Conservation (phyloP, 2,888 invertebrate species). For the Agrilus biguttatus region DNA sequence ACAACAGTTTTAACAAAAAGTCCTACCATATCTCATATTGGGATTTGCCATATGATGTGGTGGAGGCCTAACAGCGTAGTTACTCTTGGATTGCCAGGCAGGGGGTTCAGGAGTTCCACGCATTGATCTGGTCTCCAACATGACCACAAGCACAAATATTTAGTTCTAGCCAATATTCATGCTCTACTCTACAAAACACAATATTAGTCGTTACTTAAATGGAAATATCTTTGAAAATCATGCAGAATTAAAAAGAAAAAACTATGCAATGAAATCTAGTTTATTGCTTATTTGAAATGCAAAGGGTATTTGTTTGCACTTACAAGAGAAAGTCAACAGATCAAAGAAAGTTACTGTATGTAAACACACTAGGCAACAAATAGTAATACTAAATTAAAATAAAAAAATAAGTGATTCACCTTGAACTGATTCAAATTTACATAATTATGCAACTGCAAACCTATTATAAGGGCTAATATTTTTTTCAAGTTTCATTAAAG, state of each 20-base stretch:
- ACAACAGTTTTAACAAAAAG: not conserved
- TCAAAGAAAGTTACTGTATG: no score
- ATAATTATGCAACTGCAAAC: conserved; percentile 7
- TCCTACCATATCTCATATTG: conserved; percentile 27
- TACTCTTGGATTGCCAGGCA: conserved; percentile 47
- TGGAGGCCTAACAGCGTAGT: conserved; percentile 28
- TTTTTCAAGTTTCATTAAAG: conserved; percentile 3
- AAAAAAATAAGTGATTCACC: no score
- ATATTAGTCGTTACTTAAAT: conserved; percentile 6
- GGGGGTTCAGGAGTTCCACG: conserved; percentile 51
- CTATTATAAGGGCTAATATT: conserved; percentile 5
- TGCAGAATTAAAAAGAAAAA: no score
- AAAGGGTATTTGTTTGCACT: no score
- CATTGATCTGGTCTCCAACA: conserved; percentile 60
- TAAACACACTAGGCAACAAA: no score
- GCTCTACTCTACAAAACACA: conserved; percentile 16
- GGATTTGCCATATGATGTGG: conserved; percentile 30
- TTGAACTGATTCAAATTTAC: conserved; percentile 3
- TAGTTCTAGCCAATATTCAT: conserved; percentile 21
- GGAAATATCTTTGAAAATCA: conserved; percentile 1
- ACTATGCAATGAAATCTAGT: no score
- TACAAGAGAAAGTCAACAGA: no score
- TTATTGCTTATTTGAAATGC: no score
- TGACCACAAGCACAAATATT: conserved; percentile 35
- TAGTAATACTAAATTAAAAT: no score